Conservation (phyloP, 2,888 invertebrate species). For the Eugnorisma glareosa region DNA sequence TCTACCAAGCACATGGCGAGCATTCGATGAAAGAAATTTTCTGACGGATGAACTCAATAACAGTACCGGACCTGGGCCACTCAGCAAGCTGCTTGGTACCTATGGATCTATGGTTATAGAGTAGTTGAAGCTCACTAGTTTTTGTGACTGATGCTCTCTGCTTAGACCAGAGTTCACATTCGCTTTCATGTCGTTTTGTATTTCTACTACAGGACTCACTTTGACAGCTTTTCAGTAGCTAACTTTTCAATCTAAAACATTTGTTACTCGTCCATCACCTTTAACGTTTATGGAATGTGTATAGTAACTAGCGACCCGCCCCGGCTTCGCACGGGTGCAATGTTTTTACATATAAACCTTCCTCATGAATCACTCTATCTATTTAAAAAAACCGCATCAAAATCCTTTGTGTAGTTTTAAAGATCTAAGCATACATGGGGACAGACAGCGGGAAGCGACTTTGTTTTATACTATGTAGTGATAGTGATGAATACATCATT, state of each 20-base stretch:
- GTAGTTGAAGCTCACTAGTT: background rate
- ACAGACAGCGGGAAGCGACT: no score
- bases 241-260: background rate
- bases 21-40: slow-evolving; percentile 27
- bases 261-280: background rate
- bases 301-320: no score
- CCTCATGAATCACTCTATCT: no score
- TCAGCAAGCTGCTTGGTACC: background rate
- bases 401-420: no score
- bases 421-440: no score
- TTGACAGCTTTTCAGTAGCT: background rate
- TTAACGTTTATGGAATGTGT: background rate
- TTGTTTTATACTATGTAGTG: no score
- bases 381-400: no score
- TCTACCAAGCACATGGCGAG: slow-evolving; percentile 14
- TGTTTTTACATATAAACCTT: no score
- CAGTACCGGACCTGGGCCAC: background rate
- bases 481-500: no score
- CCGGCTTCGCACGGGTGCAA: no score
- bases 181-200: background rate
- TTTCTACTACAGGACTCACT: background rate
- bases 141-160: background rate
- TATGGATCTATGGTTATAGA: background rate
- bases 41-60: slow-evolving; percentile 50
- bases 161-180: background rate